Percentiles rank a stretch among this genome's conserved stretches.
These are phyloP conservation scores for Megalops cyprinoides DNA, from an alignment of 2,797 vertebrate genomes.

Conservation along the genomic window DNA sequence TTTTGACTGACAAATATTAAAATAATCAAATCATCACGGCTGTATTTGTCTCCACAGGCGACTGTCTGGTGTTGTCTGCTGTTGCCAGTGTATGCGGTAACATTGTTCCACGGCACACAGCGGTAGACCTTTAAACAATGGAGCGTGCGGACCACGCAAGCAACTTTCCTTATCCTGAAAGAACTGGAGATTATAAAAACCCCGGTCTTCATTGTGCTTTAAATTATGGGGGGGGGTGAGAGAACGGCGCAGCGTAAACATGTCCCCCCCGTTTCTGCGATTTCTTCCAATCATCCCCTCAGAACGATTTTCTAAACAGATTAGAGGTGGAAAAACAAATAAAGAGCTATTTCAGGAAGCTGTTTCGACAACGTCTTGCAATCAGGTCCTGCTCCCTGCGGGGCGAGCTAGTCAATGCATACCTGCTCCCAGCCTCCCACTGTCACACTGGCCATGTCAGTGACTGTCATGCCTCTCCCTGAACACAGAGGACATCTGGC, in stretches of 20 bases:
- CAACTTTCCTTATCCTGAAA: conserved; percentile 49
- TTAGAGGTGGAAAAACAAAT: conserved; percentile 21
- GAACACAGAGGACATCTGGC: conserved; percentile 33
- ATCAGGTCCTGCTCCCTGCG: background rate
- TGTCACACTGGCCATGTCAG: background rate
- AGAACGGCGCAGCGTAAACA: background rate
- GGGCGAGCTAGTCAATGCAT: background rate
- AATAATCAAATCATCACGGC: conserved; percentile 56
- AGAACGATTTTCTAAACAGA: background rate
- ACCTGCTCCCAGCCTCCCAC: background rate
- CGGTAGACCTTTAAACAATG: conserved; percentile 37
- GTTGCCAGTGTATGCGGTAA: conserved; percentile 47
- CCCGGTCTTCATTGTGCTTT: conserved; percentile 13
- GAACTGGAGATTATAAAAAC: conserved; percentile 51
- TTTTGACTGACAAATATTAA: conserved; percentile 28
- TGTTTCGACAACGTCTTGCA: background rate
- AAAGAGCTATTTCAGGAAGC: background rate
- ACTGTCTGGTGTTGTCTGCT: conserved; percentile 3
- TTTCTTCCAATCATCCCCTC: background rate
- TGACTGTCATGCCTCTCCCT: background rate
- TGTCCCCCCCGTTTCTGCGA: background rate
- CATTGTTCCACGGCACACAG: conserved; percentile 44
- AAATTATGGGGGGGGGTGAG: background rate
- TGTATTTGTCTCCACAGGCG: conserved; percentile 48
- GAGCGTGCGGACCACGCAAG: conserved; percentile 44